phyloP scores from a whole-genome alignment of 2,888 invertebrate species.

The Rhimphoctona megacephalus region DNA sequence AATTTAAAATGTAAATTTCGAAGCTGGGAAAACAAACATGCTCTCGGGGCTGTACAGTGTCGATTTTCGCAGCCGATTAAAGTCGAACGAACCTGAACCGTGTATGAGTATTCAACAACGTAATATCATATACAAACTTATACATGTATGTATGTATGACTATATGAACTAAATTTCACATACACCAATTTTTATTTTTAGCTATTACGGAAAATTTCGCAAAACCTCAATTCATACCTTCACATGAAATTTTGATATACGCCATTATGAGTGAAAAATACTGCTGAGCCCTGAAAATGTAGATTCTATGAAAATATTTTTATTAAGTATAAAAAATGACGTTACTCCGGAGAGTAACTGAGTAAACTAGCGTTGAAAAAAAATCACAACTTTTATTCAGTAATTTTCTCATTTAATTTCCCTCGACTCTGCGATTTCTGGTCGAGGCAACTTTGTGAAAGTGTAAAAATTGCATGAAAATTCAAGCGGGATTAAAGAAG shows the following conservation, averaged over 20 bases:
- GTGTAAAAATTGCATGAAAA: constrained; percentile 7
- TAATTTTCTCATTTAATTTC: constrained; percentile 24
- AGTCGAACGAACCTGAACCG: constrained; percentile 62
- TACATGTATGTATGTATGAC: background rate
- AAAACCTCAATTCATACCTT: background rate
- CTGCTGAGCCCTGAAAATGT: background rate
- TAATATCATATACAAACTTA: constrained; percentile 27
- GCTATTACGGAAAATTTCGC: background rate
- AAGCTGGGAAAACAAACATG: constrained; percentile 67
- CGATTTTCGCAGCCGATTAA: constrained; percentile 78
- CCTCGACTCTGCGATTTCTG: constrained; percentile 15
- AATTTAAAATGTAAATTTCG: constrained; percentile 83
- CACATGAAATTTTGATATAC: background rate
- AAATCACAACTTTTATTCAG: background rate
- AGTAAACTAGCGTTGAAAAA: background rate
- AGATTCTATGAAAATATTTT: background rate
- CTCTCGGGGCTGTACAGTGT: constrained; percentile 60
- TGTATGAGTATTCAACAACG: constrained; percentile 28
- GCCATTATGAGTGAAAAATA: background rate
- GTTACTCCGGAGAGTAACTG: background rate
- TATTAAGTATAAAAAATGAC: constrained; percentile 1
- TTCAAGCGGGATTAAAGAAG: background rate
- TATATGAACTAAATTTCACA: background rate
- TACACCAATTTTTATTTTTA: background rate
- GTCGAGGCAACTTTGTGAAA: constrained; percentile 10